Conservation (phyloP, 2,797 vertebrate species). For the Cheirogaleus major region DNA sequence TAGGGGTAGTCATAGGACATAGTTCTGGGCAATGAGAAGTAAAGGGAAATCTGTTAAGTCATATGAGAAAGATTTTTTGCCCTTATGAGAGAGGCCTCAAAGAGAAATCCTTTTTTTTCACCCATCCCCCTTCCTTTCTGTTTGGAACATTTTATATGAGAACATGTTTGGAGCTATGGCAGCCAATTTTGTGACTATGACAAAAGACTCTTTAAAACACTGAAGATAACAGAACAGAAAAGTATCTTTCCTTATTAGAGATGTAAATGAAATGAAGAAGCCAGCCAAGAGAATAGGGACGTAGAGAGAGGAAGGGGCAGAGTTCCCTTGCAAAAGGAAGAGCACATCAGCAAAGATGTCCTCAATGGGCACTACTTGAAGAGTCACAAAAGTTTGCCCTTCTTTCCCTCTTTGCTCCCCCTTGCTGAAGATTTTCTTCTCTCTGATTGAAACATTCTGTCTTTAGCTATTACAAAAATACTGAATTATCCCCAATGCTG, state of each 20-base stretch:
- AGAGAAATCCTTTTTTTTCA: not conserved
- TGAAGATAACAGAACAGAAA: conserved; percentile 30
- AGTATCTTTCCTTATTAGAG: not conserved
- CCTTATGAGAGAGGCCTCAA: not conserved
- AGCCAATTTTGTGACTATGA: not conserved
- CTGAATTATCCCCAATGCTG: not conserved
- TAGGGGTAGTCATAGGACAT: not conserved
- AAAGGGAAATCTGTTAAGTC: not conserved
- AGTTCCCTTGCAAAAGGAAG: not conserved
- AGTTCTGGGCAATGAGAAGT: not conserved
- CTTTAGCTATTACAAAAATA: not conserved
- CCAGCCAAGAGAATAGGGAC: not conserved
- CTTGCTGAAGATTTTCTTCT: not conserved
- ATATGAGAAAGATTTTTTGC: not conserved
- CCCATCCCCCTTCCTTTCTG: not conserved
- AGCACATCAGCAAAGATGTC: not conserved
- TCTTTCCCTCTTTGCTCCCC: not conserved
- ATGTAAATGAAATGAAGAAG: not conserved
- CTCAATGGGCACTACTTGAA: not conserved
- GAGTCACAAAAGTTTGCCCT: not conserved
- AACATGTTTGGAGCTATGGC: not conserved
- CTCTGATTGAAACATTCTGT: not conserved
- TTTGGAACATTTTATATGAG: not conserved
- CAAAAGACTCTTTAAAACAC: not conserved
- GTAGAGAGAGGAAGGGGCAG: not conserved